phyloP scores from a whole-genome alignment of 2,797 vertebrate genomes.

The Sandelia bainsii region DNA sequence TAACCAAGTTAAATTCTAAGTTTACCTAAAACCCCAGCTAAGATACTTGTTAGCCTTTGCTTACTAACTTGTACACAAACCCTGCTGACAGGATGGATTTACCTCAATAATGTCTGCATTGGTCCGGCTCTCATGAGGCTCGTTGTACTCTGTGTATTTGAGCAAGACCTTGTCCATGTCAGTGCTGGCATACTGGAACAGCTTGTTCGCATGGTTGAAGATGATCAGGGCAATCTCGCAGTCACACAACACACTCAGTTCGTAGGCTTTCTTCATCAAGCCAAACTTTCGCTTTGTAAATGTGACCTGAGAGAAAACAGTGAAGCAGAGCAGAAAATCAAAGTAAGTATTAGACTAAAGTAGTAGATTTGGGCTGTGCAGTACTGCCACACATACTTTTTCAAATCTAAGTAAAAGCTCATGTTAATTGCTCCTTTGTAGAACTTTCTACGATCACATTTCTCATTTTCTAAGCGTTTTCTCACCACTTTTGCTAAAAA shows the following conservation, averaged over 20 bases:
- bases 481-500: background rate
- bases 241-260: constrained; percentile 95
- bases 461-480: background rate
- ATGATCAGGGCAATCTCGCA: constrained; percentile 98
- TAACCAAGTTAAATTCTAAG: background rate
- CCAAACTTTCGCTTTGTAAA: constrained; percentile 97
- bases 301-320: constrained; percentile 86
- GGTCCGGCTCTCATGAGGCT: constrained; percentile 96
- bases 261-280: constrained; percentile 98
- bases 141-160: constrained; percentile 97
- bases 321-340: background rate
- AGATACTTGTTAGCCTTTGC: background rate
- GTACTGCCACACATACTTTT: background rate
- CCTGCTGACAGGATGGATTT: constrained; percentile 32
- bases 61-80: background rate
- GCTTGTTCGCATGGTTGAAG: constrained; percentile 97
- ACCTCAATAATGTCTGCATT: constrained; percentile 98
- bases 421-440: background rate
- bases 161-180: constrained; percentile 98
- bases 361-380: background rate
- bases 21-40: background rate
- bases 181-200: constrained; percentile 97
- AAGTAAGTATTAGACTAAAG: background rate
- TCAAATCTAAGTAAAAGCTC: background rate
- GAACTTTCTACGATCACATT: background rate